Base-by-base conservation (phyloP, 2,888 invertebrate species). In the Lamproptera curius region DNA sequence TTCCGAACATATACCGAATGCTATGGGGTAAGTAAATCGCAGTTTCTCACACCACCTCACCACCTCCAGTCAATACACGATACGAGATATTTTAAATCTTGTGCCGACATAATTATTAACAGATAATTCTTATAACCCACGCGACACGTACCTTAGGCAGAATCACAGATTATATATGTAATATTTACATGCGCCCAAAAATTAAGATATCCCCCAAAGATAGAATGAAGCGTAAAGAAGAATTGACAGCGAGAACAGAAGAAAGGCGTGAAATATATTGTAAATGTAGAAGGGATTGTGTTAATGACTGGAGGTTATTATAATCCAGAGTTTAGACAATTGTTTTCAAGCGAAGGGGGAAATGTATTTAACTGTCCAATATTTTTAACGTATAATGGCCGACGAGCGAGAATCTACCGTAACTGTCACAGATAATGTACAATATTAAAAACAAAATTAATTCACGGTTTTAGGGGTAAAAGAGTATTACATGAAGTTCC, bases 11-110 rank as follows among this genome's bases (percentile, higher is more conserved):
- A 42, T 42, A 49, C 42, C 51, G 28, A 52, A 50, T 44, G 6
- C 20, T 20, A 20, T 5, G 3, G 20, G 20, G 42, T 41, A 37
- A 45, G 51, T 54, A 54, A 20, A 20, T 5, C 46, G 52, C 49
- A 51, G 55, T 52, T 52, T 81, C 80, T 80, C 78, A 79, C 77
- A 80, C 82, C 82, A 78, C 76, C 51, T 71, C n/a, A n/a, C 6
- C 10, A 28, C 81, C 79, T 69, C 80, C 84, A 79, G 82, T 78
- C 82, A 81, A 65, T 65, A 69, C 60, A 63, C 63, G 57, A 6
- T 20, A 20, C 20, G 20, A 53, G 58, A 65, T 64, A 67, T 70
- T 72, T 70, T 66, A 70, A 71, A 65, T 67, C 65, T 53, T 59
- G 64, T 64, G 36, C 40, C 47, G 15, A 16, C 35, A n/a, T n/a